Base-by-base conservation (phyloP, 2,888 invertebrate species). In the Caenorhabditis panamensis region DNA sequence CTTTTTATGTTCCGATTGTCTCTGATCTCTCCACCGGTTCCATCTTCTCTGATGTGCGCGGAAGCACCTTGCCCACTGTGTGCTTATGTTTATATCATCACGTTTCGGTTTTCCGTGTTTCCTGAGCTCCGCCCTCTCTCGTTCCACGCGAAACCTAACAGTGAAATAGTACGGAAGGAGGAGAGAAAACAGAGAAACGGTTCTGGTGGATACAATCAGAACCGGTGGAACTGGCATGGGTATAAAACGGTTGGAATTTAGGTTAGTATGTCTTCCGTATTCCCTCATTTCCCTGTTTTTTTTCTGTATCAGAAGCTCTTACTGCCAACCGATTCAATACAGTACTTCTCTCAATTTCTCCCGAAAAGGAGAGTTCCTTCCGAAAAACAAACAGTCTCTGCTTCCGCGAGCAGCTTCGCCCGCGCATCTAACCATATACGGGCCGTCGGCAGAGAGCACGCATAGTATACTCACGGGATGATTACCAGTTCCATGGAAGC, bases 101-200 rank as follows among this genome's bases (percentile, higher is more conserved):
- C 73, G 73, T 73, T 73, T 73, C 51, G 58, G 62, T 63, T 72
- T 72, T 63, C 64, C 71, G 62, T 62, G 69, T 68, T 49, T 61
- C 56, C 44, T 37, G 47, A 20, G 28, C 71, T 58, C 63, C 64
- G 64, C 64, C 73, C 28, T 26, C 53, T 53, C 13, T 16, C 41
- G 9, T 51, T 73, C 24, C 73, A 73, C 73, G 64, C 58, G 59
- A 59, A 59, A 31, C 47, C 53, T 16, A 28, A 24, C 37, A 6
- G 63, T 0, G 44, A 58, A 36, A 64, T 26, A 72, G 49, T 26
- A 31, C 49, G 28, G 13, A 41, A 66, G 9, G 24, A 0, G 22
- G 28, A 20, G 64, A 63, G 66, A 59, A 24, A 13, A 1, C 9
- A 54, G 72, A 51, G 49, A 58, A 58, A 59, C 16, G 72, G 47